Conservation (phyloP, 2,113 vertebrate species). For the Prochilodus magdalenae region DNA sequence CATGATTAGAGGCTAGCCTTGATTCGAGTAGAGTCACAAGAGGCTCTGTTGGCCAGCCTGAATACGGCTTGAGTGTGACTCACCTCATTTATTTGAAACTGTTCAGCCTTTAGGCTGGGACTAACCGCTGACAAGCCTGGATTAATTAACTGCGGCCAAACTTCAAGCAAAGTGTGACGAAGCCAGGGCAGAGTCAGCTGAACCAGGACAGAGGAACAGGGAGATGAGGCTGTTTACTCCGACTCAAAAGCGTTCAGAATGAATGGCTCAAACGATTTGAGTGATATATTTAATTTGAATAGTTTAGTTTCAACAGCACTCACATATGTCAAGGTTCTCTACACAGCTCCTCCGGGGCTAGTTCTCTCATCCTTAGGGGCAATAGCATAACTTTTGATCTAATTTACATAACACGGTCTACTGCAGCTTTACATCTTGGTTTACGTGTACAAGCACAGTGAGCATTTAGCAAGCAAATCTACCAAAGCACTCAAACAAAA, state of each 20-base stretch:
- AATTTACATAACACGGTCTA: neutral
- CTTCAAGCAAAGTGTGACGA: neutral
- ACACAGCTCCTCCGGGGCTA: neutral
- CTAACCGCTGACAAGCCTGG: neutral
- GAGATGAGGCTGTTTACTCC: neutral
- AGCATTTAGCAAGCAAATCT: neutral
- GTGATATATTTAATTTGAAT: too few relatives aligned
- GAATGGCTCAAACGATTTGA: neutral
- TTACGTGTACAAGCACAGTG: neutral
- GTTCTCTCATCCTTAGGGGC: neutral
- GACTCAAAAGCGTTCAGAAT: neutral
- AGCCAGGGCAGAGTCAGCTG: neutral
- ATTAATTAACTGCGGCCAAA: neutral
- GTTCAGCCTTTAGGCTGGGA: constrained; percentile 1
- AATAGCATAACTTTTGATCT: neutral
- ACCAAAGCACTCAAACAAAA: neutral
- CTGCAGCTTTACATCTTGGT: neutral
- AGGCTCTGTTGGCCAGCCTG: neutral
- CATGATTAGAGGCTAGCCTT: constrained; percentile 27
- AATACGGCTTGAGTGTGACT: neutral
- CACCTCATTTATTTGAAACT: neutral
- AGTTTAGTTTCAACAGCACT: neutral
- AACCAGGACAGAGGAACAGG: neutral
- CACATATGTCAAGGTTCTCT: neutral
- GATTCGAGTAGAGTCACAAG: neutral